These are phyloP conservation scores for Eupithecia pulchellata DNA, from an alignment of 2,888 invertebrate genomes.

Conservation along the genomic window DNA sequence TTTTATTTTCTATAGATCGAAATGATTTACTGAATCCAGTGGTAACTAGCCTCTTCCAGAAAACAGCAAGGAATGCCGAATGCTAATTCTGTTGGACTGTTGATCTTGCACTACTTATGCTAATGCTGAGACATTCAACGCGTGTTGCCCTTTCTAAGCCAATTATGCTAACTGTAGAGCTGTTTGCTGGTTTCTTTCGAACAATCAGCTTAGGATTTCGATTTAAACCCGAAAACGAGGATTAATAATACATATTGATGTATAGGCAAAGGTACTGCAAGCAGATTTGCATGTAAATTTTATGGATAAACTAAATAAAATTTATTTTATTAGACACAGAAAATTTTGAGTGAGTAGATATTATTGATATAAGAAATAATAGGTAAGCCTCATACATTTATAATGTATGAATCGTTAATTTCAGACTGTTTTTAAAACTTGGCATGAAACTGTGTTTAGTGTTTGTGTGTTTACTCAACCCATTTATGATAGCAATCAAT, in stretches of 20 bases:
- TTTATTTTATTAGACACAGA: too few relatives aligned
- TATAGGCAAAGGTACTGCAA: too few relatives aligned
- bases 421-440: neutral
- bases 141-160: slow-evolving; percentile 21
- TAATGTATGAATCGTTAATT: neutral
- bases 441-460: neutral
- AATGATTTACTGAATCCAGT: slow-evolving; percentile 3
- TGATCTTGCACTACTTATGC: slow-evolving; percentile 28
- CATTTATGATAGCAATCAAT: neutral
- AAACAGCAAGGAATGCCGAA: neutral
- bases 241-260: too few relatives aligned
- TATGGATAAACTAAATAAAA: too few relatives aligned
- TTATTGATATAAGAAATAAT: too few relatives aligned
- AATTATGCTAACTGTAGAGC: slow-evolving; percentile 28
- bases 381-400: too few relatives aligned
- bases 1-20: neutral
- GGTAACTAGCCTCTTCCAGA: neutral
- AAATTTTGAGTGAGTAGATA: too few relatives aligned
- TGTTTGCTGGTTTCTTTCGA: neutral
- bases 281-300: too few relatives aligned
- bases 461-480: neutral
- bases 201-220: neutral
- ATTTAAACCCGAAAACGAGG: neutral
- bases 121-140: slow-evolving; percentile 28
- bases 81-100: slow-evolving; percentile 9